Base-by-base conservation (phyloP, 2,113 vertebrate species). In the Leptodactylus fuscus region DNA sequence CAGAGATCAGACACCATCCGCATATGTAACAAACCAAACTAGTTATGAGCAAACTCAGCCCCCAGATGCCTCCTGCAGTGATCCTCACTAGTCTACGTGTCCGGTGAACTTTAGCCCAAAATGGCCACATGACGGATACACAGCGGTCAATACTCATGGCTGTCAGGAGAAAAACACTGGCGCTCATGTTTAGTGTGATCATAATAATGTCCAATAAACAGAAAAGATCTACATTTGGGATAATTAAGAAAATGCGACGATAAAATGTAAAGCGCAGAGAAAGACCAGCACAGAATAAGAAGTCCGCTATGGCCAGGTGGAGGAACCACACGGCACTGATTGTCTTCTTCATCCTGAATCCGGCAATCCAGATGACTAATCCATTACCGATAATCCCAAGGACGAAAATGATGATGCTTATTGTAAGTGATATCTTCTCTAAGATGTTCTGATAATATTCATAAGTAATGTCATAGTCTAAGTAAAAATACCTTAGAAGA, bases 121-220 rank as follows among this genome's bases (percentile, higher is more conserved):
- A 32, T 65, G 60, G 60, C 60, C 60, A 65, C 29, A 65, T 32
- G 60, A 34, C 60, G 3, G 60, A 65, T 65, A 65, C 29, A 3
- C 60, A 65, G 27, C 60, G 60, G 15, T 65, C 60, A 65, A 65
- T 65, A 32, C 60, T 65, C 60, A 65, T 65, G 13, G 60, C 60
- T 1, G 60, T 65, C 29, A 65, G 3, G 4, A 65, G 11, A 18
- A 65, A 13, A 5, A 65, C 60, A 65, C 60, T 65, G 60, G 29
- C 60, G 5, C 29, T 65, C 27, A 65, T 34, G 15, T 65, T 65
- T 18, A 65, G 3, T 32, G 1, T 16, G 15, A 65, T 32, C 11
- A 65, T 27, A 32, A 65, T 6, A 15, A 65, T 32, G 29, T 5
- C 32, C 27, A 34, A 16, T 16, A 20, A 11, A 4, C 60, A 65